Conservation (phyloP, 2,113 vertebrate species). For the Elaphurus davidianus region DNA sequence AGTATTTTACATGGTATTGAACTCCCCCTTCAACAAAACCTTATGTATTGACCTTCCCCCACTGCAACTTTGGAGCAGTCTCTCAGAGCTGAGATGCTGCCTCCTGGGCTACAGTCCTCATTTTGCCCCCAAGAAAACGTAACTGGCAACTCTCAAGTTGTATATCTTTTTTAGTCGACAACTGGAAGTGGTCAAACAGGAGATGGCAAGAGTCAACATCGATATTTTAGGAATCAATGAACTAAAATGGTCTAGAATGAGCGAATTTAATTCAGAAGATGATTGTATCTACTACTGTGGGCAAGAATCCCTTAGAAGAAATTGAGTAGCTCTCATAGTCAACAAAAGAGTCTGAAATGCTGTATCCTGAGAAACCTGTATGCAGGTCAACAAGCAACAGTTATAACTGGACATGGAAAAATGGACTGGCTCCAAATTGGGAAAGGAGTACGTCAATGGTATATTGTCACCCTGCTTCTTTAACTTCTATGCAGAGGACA, state of each 20-base stretch:
- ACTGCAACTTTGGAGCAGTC: too few relatives aligned
- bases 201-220: neutral
- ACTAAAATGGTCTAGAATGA: neutral
- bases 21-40: neutral
- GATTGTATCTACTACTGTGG: neutral
- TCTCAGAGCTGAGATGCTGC: neutral
- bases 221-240: neutral
- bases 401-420: neutral
- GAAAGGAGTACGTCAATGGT: neutral
- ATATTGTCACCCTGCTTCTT: neutral
- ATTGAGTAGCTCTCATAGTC: neutral
- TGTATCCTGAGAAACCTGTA: neutral
- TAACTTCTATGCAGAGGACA: neutral
- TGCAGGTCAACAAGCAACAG: neutral
- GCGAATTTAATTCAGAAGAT: neutral
- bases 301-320: neutral
- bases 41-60: neutral
- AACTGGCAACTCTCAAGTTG: neutral
- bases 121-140: neutral
- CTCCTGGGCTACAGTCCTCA: neutral
- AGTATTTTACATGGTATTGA: neutral
- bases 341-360: neutral
- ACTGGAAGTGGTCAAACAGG: neutral
- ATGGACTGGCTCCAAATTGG: neutral
- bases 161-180: neutral